Base-by-base conservation (phyloP, 2,113 vertebrate species). In the Heliornis fulica region DNA sequence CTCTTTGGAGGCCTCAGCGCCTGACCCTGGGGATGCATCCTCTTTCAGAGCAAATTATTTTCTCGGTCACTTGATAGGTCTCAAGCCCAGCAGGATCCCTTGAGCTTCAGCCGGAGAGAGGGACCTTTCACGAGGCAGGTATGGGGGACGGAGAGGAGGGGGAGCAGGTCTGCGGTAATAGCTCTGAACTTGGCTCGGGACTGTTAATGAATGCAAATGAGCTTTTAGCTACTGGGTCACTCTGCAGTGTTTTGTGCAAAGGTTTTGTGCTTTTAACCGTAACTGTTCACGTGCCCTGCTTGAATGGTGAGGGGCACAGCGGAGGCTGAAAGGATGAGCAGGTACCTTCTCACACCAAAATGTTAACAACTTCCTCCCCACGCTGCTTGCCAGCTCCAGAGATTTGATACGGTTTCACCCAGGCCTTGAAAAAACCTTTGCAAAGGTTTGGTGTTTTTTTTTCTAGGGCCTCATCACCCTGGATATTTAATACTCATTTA, bases 21-120 rank as follows among this genome's bases (percentile, higher is more conserved):
- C 26, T 0, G n/a, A 13, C 94, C 94, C 95, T 78, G 89, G 94
- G 91, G 94, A 94, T 90, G 83, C 68, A 72, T 95, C 96, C 54
- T 48, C 72, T 96, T 96, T 94, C 93, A 83, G 64, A 15, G 83
- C 0, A 2, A 68, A 94, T 95, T 63, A 46, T 94, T 92, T 40
- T 68, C 93, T 11, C 43, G 66, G 95, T 83, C 93, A 95, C 83
- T 76, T 8, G 93, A 94, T 96, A 84, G 50, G 57, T 23, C 88
- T n/a, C 4, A 6, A 65, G 74, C 83, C 91, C 59, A n/a, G 64
- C 46, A 2, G 2, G 8, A 28, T 75, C 83, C 92, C 87, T 22
- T 32, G 75, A 83, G 94, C 87, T 69, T 19, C 78, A 6, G 28
- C 18, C 0, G 50, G 69, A 77, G 43, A 82, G 70, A 85, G 74